These are phyloP conservation scores for Dipodomys stephensi DNA, from an alignment of 2,113 vertebrate species.

Conservation along the genomic window DNA sequence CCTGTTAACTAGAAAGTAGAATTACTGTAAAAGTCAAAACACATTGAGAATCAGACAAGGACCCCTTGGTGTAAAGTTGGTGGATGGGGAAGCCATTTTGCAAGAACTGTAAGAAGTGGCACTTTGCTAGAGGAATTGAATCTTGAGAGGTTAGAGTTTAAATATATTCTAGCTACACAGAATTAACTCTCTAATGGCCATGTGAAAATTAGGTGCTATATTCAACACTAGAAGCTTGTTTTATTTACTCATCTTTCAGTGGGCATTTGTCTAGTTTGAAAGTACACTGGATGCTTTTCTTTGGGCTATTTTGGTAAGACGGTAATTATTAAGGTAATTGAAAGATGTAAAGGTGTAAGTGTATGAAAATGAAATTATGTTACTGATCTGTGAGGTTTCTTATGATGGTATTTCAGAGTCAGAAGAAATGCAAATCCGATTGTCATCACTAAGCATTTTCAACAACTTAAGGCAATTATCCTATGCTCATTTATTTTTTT, in stretches of 20 bases:
- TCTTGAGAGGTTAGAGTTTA: conserved; percentile 2
- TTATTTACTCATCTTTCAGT: conserved; percentile 34
- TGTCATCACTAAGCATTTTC: conserved; percentile 9
- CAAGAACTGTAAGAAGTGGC: not conserved
- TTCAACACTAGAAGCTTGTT: not conserved
- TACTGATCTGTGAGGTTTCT: conserved; percentile 49
- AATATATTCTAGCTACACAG: not conserved
- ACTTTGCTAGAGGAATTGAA: conserved; percentile 20
- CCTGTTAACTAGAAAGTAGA: conserved; percentile 20
- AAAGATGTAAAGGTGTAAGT: conserved; percentile 34
- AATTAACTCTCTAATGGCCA: conserved; percentile 13
- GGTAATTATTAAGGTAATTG: conserved; percentile 57
- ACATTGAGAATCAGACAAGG: not conserved
- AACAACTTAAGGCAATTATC: conserved; percentile 39
- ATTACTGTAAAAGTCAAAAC: conserved; percentile 14
- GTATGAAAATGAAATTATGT: conserved; percentile 56
- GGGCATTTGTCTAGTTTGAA: conserved; percentile 37
- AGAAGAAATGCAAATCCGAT: conserved; percentile 32
- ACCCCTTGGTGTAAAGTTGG: not conserved
- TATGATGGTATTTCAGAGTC: conserved; percentile 57
- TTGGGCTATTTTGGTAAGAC: not conserved
- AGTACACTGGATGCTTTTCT: conserved; percentile 4
- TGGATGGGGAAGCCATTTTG: not conserved
- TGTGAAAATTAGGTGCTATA: conserved; percentile 43
- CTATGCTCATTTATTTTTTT: not conserved